Evolutionary conservation across 1,140 invertebrate species (phyloP), one percentile per base, ranked within the genome.

Genomic region (Phymastichus coffea): DNA sequence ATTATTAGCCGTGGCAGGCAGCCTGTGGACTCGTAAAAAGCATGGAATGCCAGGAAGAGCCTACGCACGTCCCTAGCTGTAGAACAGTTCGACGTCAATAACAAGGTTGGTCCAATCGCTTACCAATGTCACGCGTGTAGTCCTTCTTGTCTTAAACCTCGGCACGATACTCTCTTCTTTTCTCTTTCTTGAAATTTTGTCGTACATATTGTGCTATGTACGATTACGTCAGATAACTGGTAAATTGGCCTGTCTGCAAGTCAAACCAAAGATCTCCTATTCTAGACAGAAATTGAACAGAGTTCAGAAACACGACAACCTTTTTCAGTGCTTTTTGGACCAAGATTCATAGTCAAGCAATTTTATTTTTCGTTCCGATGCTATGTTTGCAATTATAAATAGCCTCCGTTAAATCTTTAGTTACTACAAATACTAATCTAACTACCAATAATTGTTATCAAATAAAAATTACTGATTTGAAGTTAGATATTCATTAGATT

Each of bases 71-170:
- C 82, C 0, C 57, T 80, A 4, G 76, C 80, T 15, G 78, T 81
- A 37, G 83, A 84, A 2, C 78, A 80, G 8, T 86, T 83, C 66
- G 84, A 86, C 51, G 81, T n/a, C 15, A 40, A 40, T 40, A 12
- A 40, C 10, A 40, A n/a, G 17, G 38, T 40, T 4, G n/a, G 6
- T 33, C 12, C 12, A n/a, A n/a, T n/a, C n/a, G n/a, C n/a, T n/a
- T n/a, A n/a, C n/a, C n/a, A n/a, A n/a, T n/a, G n/a, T n/a, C n/a
- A n/a, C n/a, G n/a, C n/a, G n/a, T n/a, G n/a, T n/a, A n/a, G n/a
- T n/a, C n/a, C n/a, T n/a, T n/a, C n/a, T n/a, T n/a, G n/a, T n/a
- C n/a, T n/a, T n/a, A n/a, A n/a, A n/a, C n/a, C n/a, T n/a, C n/a
- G n/a, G n/a, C n/a, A n/a, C n/a, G n/a, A n/a, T n/a, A n/a, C n/a